Evolutionary conservation across 2,113 vertebrate genomes (phyloP), one percentile per base, ranked within the genome.

Genomic region (Leptosomus discolor): DNA sequence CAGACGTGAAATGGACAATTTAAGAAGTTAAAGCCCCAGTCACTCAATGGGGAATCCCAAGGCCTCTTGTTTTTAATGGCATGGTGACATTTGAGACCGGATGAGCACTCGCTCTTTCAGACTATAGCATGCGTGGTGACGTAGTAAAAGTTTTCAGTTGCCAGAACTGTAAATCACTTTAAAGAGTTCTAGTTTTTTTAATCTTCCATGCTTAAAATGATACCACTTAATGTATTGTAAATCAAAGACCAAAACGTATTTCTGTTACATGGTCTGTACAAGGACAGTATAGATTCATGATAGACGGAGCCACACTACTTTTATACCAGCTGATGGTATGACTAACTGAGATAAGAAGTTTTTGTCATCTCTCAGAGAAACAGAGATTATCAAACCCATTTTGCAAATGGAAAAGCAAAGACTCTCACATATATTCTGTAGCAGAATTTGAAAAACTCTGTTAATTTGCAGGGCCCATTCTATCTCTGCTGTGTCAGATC

Each of bases 151-250:
- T 83, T 88, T 92, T 92, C 50, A 23, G 4, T 75, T 88, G 45
- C 64, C 75, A 48, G 68, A 85, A 56, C 46, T 70, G 60, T 86
- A 84, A 93, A 85, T 92, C 64, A 80, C 50, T 94, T 83, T 53
- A 43, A 95, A 41, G 67, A 94, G 76, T 75, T 86, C 56, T 67
- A 70, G 60, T 36, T 93, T 92, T n/a, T 94, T 92, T 78, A 80
- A 60, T 58, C 50, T 90, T 93, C 60, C 2, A 0, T 43, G 17
- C 36, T 83, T 85, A 89, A 90, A 95, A 89, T 69, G 6, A 77
- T 74, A 73, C 18, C 36, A 51, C 41, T 64, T 86, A 29, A 58
- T 80, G 27, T 50, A 70, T 90, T 85, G 82, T 70, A 85, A 83
- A 93, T 90, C 58, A 83, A 90, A 83, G 75, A 54, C 24, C 23